These are phyloP conservation scores for Trichonephila clavata DNA, from an alignment of 1,140 invertebrate species.

Conservation along the genomic window DNA sequence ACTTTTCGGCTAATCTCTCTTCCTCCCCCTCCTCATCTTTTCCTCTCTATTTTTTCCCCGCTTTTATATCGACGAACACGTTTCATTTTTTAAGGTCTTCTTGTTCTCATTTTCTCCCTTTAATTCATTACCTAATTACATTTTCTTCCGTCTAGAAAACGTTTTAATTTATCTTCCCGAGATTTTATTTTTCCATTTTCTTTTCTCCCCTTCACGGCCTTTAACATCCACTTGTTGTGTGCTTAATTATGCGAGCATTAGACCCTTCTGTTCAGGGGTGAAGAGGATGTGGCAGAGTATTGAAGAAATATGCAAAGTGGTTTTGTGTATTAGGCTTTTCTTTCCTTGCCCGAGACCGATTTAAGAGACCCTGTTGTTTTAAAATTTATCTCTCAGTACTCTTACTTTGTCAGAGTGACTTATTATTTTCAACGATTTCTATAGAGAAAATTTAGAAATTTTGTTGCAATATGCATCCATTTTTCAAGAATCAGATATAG, in stretches of 20 bases:
- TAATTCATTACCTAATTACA: slow-evolving; percentile 77
- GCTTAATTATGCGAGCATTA: slow-evolving; percentile 75
- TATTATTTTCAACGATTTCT: too few species aligned
- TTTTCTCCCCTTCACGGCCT: neutral
- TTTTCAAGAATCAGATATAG: too few species aligned
- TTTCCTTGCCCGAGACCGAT: neutral
- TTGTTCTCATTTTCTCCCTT: slow-evolving; percentile 74
- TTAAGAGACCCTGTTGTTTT: neutral
- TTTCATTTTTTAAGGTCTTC: slow-evolving; percentile 33
- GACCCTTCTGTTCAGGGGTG: slow-evolving; percentile 3
- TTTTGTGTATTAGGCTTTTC: neutral
- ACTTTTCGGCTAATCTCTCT: slow-evolving; percentile 68
- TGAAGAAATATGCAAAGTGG: slow-evolving; percentile 57
- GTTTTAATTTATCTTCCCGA: slow-evolving; percentile 74
- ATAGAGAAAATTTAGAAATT: too few species aligned
- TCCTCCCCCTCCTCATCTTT: neutral
- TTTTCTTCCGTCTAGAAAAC: slow-evolving; percentile 73
- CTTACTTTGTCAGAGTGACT: too few species aligned
- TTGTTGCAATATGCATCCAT: too few species aligned
- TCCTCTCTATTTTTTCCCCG: slow-evolving; percentile 22
- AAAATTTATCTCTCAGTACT: neutral
- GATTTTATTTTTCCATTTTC: slow-evolving; percentile 33
- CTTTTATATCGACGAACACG: neutral
- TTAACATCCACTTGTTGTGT: slow-evolving; percentile 75
- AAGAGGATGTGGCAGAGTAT: slow-evolving; percentile 12